Base-by-base conservation (phyloP, 2,113 vertebrate species). In the Petroica traversi region DNA sequence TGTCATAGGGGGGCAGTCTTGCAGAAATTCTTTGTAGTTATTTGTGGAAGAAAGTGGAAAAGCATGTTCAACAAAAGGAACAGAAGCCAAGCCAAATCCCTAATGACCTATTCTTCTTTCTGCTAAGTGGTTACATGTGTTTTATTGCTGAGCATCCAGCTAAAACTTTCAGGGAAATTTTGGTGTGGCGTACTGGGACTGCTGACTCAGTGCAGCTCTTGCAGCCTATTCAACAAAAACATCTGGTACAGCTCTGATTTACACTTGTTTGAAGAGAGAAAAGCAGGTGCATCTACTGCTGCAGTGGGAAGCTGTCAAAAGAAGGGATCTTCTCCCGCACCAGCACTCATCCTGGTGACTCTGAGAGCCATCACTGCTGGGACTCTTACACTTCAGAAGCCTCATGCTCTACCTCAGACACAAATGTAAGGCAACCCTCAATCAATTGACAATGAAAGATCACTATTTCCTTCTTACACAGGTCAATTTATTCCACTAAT, bases 241-340 rank as follows among this genome's bases (percentile, higher is more conserved):
- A 96, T 88, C 91, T 95, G 87, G 62, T 83, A 73, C 22, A 52
- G 69, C 67, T 94, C 88, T 96, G 88, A 95, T 96, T 95, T 94
- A 84, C 54, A 76, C 82, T 89, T 89, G 74, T 92, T 86, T 73
- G 67, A 79, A 86, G 93, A 94, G 40, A 85, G 79, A 81, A 96
- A 84, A 72, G 36, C 85, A 94, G 82, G 75, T 96, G 79, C 83
- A 72, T 58, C 51, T 75, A 41, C 74, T 79, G 49, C 71, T 93
- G 57, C 48, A 62, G 36, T 63, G 34, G 61, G 52, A 89, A 91
- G 74, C 29, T 67, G 14, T 80, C 40, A 78, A 57, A 78, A 62
- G 51, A 61, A 71, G 28, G 24, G 59, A 85, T 66, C 18, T 92
- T 84, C 54, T 88, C 40, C 48, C 4, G 5, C 29, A 63, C 11